These are phyloP conservation scores for Caenorhabditis sp. DNA, from an alignment of 2,888 invertebrate species.

Conservation along the genomic window DNA sequence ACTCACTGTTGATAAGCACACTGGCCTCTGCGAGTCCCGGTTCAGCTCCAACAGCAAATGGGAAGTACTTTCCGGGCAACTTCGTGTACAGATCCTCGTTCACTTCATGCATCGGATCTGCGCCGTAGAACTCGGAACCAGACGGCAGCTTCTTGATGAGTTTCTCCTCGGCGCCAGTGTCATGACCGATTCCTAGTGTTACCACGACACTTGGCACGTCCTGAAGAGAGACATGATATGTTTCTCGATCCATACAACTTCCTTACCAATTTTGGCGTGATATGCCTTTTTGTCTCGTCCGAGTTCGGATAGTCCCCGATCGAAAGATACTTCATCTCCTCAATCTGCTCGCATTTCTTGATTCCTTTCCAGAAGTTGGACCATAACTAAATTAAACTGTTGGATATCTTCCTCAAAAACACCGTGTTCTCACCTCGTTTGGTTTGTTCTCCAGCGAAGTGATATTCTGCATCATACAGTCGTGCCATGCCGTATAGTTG, in stretches of 20 bases:
- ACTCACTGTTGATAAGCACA: conserved; percentile 52
- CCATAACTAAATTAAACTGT: conserved; percentile 40
- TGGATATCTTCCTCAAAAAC: not conserved
- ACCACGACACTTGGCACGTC: conserved; percentile 45
- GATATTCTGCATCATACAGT: conserved; percentile 38
- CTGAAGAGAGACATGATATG: conserved; percentile 8
- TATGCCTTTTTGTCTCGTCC: conserved; percentile 66
- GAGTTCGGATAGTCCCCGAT: conserved; percentile 57
- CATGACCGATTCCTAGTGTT: conserved; percentile 65
- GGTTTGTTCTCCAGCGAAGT: conserved; percentile 15
- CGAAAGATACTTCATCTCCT: conserved; percentile 33
- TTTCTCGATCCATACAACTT: too few relatives aligned
- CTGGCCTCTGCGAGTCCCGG: conserved; percentile 50
- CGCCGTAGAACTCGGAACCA: conserved; percentile 54
- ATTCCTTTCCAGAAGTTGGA: conserved; percentile 47
- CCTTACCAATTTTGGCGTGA: conserved; percentile 43
- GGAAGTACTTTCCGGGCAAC: conserved; percentile 57
- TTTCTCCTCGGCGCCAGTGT: conserved; percentile 55
- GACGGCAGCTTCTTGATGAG: conserved; percentile 31
- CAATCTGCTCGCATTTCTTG: conserved; percentile 35
- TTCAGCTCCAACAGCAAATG: conserved; percentile 57
- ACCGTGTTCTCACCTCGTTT: conserved; percentile 34
- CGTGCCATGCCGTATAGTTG: conserved; percentile 49
- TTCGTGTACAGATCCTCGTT: conserved; percentile 62
- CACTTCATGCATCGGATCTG: conserved; percentile 65